Evolutionary conservation across 2,113 vertebrate species (phyloP), one percentile per base, ranked within the genome.

Genomic region (Zosterops hypoxanthus): DNA sequence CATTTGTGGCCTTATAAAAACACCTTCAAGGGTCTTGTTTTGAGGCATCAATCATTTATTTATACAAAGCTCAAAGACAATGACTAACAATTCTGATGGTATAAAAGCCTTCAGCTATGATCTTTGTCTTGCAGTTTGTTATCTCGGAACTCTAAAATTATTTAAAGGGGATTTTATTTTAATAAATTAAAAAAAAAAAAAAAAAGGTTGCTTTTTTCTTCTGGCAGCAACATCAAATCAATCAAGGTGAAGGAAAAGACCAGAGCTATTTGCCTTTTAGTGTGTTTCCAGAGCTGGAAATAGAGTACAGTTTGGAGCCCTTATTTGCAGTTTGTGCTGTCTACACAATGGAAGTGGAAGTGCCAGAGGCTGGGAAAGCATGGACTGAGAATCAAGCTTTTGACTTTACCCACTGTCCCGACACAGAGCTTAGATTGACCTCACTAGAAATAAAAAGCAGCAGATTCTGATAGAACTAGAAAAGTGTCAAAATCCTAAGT

Each of bases 1-100:
- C 98, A 93, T 98, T 98, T 98, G 98, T 98, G 98, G 98, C 97
- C 96, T 97, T 98, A 97, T 98, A 98, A 98, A 98, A 98, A 98
- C 98, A 98, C 97, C 97, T 98, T 97, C 44, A 97, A 98, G 97
- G 92, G 95, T 82, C 98, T 95, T 98, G 97, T 98, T 98, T 98
- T 97, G 97, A 97, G 88, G 95, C 97, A 98, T 98, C 95, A 94
- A 98, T 98, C 97, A 98, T 98, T 98, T 98, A 97, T 98, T 98
- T 98, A 96, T 94, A 97, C 80, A 96, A 97, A 98, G 96, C 94
- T 57, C 97, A 82, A 86, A 97, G 97, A 98, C 97, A 97, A 96
- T 98, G 97, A 96, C 97, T 97, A 98, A 97, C 34, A 78, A 94
- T 98, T 97, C 95, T 93, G 95, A 97, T 88, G 73, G 73, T 61